phyloP scores from a whole-genome alignment of 2,113 vertebrate genomes.

The Dicrurus megarhynchus region DNA sequence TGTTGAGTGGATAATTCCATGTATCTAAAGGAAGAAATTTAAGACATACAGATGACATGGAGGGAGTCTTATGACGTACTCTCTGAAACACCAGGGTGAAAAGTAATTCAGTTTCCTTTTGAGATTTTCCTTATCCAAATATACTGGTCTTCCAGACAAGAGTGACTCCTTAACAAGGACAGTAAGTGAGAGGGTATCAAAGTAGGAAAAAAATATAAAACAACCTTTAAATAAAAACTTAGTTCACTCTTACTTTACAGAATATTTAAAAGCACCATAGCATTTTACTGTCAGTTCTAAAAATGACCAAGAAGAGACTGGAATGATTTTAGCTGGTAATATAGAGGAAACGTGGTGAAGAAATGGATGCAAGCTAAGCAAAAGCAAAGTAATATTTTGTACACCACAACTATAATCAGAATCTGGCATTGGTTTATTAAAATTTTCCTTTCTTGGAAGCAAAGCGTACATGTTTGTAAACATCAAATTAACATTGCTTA shows the following conservation, averaged over 20 bases:
- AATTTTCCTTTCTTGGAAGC: conserved; percentile 55
- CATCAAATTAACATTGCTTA: conserved; percentile 67
- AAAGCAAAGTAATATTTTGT: conserved; percentile 16
- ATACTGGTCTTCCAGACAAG: background rate
- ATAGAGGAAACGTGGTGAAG: conserved; percentile 29
- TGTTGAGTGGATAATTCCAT: background rate
- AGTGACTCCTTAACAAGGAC: background rate
- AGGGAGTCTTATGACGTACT: background rate
- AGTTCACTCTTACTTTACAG: conserved; percentile 73
- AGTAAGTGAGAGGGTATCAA: background rate
- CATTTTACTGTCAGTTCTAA: conserved; percentile 56
- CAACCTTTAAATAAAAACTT: conserved; percentile 72
- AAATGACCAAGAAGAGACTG: conserved; percentile 35
- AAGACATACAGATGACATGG: background rate
- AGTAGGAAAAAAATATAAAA: conserved; percentile 46
- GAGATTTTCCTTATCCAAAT: background rate
- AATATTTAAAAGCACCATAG: conserved; percentile 72
- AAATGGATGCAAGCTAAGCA: background rate
- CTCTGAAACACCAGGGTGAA: background rate
- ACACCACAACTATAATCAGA: conserved; percentile 63
- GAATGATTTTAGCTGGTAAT: conserved; percentile 34
- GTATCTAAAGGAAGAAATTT: background rate
- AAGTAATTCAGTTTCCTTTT: background rate
- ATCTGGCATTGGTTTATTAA: conserved; percentile 65
- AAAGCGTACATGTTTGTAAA: conserved; percentile 70